phyloP scores from a whole-genome alignment of 2,113 vertebrate genomes.

The Sisor rabdophorus region DNA sequence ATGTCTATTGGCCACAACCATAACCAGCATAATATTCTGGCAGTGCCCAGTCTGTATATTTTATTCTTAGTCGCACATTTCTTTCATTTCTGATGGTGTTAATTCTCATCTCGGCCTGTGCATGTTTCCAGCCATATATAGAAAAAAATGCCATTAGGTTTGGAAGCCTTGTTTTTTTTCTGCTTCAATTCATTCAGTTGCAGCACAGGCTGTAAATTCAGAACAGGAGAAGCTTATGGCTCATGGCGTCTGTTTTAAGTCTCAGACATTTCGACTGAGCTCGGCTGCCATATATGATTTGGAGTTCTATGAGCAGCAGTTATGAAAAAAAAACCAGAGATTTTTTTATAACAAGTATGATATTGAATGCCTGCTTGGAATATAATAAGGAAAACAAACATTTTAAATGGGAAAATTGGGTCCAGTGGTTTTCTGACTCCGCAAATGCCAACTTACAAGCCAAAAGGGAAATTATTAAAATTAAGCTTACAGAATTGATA shows the following conservation, averaged over 20 bases:
- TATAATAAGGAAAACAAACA: neutral
- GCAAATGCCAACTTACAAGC: no score
- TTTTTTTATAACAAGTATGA: conserved; percentile 8
- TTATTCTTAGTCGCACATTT: conserved; percentile 1
- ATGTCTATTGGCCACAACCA: neutral
- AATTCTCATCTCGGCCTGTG: neutral
- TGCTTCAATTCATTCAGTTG: neutral
- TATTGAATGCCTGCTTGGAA: neutral
- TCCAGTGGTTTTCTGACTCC: no score
- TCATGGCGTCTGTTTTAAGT: neutral
- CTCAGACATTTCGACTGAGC: conserved; percentile 15
- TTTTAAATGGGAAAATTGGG: neutral
- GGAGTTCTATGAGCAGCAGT: neutral
- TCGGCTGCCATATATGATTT: conserved; percentile 23
- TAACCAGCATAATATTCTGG: neutral
- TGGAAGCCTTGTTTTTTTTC: conserved; percentile 7
- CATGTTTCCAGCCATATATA: conserved; percentile 1
- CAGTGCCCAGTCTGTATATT: neutral
- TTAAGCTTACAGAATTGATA: neutral
- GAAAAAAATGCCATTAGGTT: neutral
- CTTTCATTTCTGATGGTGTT: neutral
- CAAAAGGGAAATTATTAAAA: neutral
- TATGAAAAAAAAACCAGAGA: neutral
- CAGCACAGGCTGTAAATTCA: conserved; percentile 7
- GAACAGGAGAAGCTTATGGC: conserved; percentile 30